Evolutionary conservation across 2,113 vertebrate genomes (phyloP).

Genomic region (Sylvicapra grimmia): DNA sequence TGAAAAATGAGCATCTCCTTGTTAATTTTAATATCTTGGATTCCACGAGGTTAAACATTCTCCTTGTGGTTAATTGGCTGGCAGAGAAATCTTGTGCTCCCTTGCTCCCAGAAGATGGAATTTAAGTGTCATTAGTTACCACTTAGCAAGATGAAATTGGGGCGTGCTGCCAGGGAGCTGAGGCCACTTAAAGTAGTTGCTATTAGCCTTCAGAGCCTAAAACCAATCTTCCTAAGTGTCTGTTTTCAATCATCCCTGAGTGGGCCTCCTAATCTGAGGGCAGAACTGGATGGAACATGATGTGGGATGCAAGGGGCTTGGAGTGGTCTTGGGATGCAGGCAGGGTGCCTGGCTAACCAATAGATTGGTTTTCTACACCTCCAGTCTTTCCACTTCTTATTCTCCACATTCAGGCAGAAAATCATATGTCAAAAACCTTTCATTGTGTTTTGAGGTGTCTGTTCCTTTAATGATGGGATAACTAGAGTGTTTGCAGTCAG

Average conservation of each 20-base stretch:
- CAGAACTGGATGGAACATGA: not conserved
- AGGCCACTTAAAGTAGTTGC: not conserved
- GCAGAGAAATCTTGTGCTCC: not conserved
- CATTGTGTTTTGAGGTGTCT: not conserved
- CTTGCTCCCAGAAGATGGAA: not conserved
- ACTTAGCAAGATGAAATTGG: slow-evolving; percentile 31
- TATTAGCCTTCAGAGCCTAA: not conserved
- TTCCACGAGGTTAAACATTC: not conserved
- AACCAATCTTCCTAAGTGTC: slow-evolving; percentile 40
- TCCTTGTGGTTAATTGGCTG: not conserved
- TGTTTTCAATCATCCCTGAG: slow-evolving; percentile 14
- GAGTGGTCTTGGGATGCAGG: not conserved
- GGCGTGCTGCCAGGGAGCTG: not conserved
- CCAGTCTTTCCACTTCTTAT: not conserved
- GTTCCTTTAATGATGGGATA: not conserved
- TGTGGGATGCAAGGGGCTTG: not conserved
- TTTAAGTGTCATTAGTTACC: slow-evolving; percentile 17
- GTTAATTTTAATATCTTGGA: slow-evolving; percentile 30
- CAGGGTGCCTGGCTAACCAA: not conserved
- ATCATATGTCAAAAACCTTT: not conserved
- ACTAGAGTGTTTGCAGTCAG: not conserved
- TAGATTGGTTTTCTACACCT: not conserved
- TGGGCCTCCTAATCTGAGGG: not conserved
- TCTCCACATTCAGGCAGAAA: not conserved
- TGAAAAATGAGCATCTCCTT: not conserved